phyloP scores from a whole-genome alignment of 2,888 invertebrate species.

The Dendrolimus houi region DNA sequence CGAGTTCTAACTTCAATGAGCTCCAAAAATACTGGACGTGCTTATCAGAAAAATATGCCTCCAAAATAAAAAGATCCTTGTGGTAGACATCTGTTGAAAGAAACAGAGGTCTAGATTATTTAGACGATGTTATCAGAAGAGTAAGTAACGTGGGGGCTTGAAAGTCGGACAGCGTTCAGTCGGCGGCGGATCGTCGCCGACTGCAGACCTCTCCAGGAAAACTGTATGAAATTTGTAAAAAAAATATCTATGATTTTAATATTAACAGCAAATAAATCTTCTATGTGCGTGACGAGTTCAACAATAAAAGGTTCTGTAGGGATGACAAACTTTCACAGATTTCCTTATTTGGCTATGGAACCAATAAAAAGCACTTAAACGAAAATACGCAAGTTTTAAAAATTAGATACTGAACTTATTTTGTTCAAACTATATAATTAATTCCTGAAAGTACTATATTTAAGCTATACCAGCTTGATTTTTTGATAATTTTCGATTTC shows the following conservation, averaged over 20 bases:
- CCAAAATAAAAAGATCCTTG: not conserved
- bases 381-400: too few species aligned
- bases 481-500: too few species aligned
- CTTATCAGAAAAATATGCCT: not conserved
- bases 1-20: not conserved
- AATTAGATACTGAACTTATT: too few species aligned
- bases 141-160: slow-evolving; percentile 55
- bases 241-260: not conserved
- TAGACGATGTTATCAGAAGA: slow-evolving; percentile 43
- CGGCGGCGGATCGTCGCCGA: slow-evolving; percentile 64
- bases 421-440: too few species aligned
- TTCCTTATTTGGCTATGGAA: too few species aligned
- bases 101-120: slow-evolving; percentile 21
- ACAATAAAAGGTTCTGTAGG: too few species aligned
- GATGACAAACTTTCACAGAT: too few species aligned
- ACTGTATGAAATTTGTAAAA: slow-evolving; percentile 13
- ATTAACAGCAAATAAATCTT: too few species aligned
- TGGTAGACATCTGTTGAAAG: slow-evolving; percentile 1
- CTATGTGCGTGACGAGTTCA: too few species aligned
- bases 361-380: too few species aligned
- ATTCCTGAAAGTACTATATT: too few species aligned
- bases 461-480: too few species aligned
- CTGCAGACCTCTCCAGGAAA: slow-evolving; percentile 37
- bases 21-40: not conserved
- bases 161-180: slow-evolving; percentile 35